These are phyloP conservation scores for Prosapia bicincta DNA, from an alignment of 2,888 invertebrate genomes.

Conservation along the genomic window DNA sequence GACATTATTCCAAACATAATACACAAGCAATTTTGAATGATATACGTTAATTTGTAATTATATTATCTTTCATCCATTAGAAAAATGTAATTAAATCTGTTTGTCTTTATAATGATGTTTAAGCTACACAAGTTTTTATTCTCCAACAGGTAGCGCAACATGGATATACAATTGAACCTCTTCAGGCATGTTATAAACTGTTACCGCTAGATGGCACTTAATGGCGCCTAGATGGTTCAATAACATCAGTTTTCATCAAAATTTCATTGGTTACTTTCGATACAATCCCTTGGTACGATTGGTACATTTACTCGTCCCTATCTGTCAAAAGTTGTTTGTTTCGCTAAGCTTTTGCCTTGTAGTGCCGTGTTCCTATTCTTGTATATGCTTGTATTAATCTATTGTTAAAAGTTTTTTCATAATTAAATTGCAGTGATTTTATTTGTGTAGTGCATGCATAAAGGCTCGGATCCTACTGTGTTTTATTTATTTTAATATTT, in stretches of 20 bases:
- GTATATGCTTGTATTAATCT: not conserved
- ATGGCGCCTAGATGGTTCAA: conserved; percentile 13
- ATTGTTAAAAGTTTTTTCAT: not conserved
- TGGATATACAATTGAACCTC: not conserved
- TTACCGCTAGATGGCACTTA: not conserved
- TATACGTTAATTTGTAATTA: no score
- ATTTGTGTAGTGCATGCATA: not conserved
- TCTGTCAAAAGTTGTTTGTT: conserved; percentile 24
- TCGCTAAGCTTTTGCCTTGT: conserved; percentile 11
- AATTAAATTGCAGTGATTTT: not conserved
- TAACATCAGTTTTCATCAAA: conserved; percentile 13
- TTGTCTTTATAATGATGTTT: no score
- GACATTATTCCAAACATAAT: no score
- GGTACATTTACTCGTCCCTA: conserved; percentile 12
- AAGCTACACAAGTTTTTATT: no score
- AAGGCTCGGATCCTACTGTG: not conserved
- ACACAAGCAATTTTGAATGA: no score
- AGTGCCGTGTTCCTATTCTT: not conserved
- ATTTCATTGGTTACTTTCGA: conserved; percentile 18
- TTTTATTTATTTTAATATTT: not conserved
- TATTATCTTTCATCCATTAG: no score
- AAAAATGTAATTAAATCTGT: no score
- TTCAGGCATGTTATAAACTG: not conserved
- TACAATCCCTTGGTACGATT: conserved; percentile 16
- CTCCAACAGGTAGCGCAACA: not conserved